Evolutionary conservation across 2,888 invertebrate species (phyloP).

Genomic region (Volucella inflata): DNA sequence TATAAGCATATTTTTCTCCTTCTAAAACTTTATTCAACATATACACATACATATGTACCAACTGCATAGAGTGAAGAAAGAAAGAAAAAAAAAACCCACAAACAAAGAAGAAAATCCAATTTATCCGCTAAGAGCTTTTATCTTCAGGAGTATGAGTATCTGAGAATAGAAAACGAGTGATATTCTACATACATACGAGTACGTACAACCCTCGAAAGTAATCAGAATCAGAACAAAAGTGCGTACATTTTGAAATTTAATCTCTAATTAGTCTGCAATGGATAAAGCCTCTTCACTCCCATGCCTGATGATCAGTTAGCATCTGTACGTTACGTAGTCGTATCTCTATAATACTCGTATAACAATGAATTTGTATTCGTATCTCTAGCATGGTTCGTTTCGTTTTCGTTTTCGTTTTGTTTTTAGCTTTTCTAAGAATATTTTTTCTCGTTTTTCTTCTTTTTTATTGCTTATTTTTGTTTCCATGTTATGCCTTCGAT

Average conservation of each 20-base stretch:
- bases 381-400: not conserved
- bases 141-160: conserved; percentile 38
- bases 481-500: not conserved
- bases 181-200: conserved; percentile 8
- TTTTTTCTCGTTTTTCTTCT: conserved; percentile 5
- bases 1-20: conserved; percentile 11
- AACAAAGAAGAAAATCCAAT: conserved; percentile 65
- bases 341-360: conserved; percentile 17
- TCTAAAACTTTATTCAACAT: not conserved
- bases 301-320: not conserved
- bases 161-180: not conserved
- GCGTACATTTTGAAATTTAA: conserved; percentile 68
- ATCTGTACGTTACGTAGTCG: not conserved
- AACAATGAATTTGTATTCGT: conserved; percentile 30
- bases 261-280: conserved; percentile 71
- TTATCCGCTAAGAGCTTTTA: conserved; percentile 58
- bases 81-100: not conserved
- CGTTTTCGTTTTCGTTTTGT: conserved; percentile 10
- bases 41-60: conserved; percentile 1
- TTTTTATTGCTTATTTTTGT: conserved; percentile 17
- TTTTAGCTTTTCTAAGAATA: conserved; percentile 1
- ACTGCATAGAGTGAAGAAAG: not conserved
- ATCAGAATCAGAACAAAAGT: conserved; percentile 58
- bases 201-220: conserved; percentile 17
- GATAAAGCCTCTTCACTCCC: conserved; percentile 23